Conservation (phyloP, 2,888 invertebrate genomes). For the Nineta flava region DNA sequence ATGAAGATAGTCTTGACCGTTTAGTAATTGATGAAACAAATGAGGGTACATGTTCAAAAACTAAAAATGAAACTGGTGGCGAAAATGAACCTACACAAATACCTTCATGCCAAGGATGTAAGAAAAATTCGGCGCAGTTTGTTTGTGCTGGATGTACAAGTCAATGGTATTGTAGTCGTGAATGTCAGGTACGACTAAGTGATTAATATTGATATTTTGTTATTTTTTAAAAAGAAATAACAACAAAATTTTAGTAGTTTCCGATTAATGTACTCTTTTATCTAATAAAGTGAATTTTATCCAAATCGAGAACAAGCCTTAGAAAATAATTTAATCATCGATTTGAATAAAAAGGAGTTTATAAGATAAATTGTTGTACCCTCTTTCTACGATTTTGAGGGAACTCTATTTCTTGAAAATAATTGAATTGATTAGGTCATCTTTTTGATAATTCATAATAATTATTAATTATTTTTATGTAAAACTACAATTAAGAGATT, state of each 20-base stretch:
- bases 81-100: conserved; percentile 27
- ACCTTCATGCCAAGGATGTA: conserved; percentile 75
- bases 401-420: no score
- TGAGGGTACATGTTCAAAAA: conserved; percentile 23
- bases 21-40: conserved; percentile 41
- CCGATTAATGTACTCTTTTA: neutral
- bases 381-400: no score
- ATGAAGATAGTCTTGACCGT: conserved; percentile 46
- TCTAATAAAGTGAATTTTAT: no score
- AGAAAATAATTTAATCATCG: no score
- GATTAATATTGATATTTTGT: neutral
- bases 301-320: no score
- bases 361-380: no score
- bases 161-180: conserved; percentile 89
- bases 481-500: no score
- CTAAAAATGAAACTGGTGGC: conserved; percentile 28
- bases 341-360: no score
- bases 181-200: conserved; percentile 60
- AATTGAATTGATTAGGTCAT: no score
- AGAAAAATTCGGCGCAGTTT: conserved; percentile 64
- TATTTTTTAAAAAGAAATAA: neutral
- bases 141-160: conserved; percentile 82
- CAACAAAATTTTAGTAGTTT: neutral
- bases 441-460: no score
- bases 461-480: no score